A percentile compares a stretch with the other conserved stretches of the same genome.
phyloP scores from a whole-genome alignment of 1,140 invertebrate genomes.

The Lordiphosa clarofinis region DNA sequence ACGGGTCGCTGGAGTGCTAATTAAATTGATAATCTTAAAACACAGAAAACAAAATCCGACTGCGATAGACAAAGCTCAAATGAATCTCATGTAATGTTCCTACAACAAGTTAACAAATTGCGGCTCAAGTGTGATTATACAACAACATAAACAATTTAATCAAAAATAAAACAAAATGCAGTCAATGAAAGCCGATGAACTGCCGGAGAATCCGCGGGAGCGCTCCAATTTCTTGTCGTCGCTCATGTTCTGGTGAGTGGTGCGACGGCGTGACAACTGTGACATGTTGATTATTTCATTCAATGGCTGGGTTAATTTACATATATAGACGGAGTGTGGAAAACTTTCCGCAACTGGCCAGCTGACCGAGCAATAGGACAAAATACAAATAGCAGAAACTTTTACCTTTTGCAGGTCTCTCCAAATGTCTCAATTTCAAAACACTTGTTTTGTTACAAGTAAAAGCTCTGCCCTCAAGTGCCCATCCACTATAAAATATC shows the following conservation, averaged over 20 bases:
- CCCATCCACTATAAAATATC: too few species aligned
- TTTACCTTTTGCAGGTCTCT: too few species aligned
- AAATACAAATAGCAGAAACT: slow-evolving; percentile 4
- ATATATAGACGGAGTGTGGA: slow-evolving; percentile 21
- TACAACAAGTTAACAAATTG: slow-evolving; percentile 2
- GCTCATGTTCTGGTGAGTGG: slow-evolving; percentile 59
- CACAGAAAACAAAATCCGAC: slow-evolving; percentile 17
- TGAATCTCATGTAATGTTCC: slow-evolving; percentile 21
- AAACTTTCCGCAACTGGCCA: slow-evolving; percentile 16
- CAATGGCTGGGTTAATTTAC: slow-evolving; percentile 58
- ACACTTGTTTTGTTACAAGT: too few species aligned
- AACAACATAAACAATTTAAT: slow-evolving; percentile 11
- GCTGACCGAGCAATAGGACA: neutral
- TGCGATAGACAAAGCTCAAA: slow-evolving; percentile 12
- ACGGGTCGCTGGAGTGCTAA: slow-evolving; percentile 42
- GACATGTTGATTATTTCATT: slow-evolving; percentile 52
- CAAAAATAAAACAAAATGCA: slow-evolving; percentile 44
- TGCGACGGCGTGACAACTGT: slow-evolving; percentile 20
- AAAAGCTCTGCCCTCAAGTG: too few species aligned
- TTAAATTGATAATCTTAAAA: slow-evolving; percentile 29
- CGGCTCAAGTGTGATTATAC: neutral
- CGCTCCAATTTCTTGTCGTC: slow-evolving; percentile 56
- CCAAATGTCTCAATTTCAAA: too few species aligned
- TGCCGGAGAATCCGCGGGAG: slow-evolving; percentile 62
- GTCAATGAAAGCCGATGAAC: slow-evolving; percentile 63